Conservation (phyloP, 2,888 invertebrate genomes). For the Drosophila borborema region DNA sequence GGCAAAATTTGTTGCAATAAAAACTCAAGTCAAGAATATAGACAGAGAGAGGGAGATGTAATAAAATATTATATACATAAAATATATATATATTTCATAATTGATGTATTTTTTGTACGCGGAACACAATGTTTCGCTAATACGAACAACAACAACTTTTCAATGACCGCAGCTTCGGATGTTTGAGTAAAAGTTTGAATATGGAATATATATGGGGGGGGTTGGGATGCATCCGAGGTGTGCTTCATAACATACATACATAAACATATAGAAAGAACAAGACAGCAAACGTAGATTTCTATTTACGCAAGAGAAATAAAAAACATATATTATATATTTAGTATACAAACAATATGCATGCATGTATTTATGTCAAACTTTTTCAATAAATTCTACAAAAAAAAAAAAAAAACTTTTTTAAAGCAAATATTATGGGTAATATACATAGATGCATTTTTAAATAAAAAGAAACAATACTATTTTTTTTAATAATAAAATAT, state of each 20-base stretch:
- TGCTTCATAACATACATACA: conserved; percentile 26
- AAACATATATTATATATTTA: conserved; percentile 84
- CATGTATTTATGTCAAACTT: conserved; percentile 85
- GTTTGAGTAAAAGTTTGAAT: conserved; percentile 6
- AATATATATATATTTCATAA: conserved; percentile 64
- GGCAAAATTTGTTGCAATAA: conserved; percentile 74
- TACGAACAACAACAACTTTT: conserved; percentile 54
- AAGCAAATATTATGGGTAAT: not conserved
- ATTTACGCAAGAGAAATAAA: conserved; percentile 75
- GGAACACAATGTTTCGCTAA: conserved; percentile 37
- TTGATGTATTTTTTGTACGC: conserved; percentile 66
- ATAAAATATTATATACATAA: conserved; percentile 33
- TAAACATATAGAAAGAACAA: conserved; percentile 10
- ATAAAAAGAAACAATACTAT: too few relatives aligned
- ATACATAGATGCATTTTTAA: too few relatives aligned
- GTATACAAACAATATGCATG: conserved; percentile 83
- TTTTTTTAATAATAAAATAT: too few relatives aligned
- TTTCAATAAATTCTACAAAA: conserved; percentile 83
- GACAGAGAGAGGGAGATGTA: conserved; percentile 59
- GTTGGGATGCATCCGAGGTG: conserved; percentile 17
- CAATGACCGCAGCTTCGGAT: conserved; percentile 34
- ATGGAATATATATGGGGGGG: conserved; percentile 19
- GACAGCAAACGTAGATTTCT: conserved; percentile 71
- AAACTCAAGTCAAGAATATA: conserved; percentile 59
- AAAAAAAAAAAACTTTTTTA: conserved; percentile 11